Base-by-base conservation (phyloP, 1,140 invertebrate species). In the Apis mellifera region DNA sequence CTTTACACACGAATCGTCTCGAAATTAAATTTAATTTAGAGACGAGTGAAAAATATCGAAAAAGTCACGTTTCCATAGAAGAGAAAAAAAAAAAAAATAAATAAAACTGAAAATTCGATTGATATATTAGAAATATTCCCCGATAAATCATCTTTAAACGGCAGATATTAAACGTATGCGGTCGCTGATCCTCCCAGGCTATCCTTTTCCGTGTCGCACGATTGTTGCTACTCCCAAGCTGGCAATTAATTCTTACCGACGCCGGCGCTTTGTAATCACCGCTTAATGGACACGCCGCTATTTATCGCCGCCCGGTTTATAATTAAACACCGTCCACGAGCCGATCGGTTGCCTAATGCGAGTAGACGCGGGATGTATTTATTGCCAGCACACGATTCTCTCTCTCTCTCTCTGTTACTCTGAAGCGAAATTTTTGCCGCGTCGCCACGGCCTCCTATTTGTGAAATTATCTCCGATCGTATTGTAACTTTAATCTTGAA, bases 231-330 rank as follows among this genome's bases (percentile, higher is more conserved):
- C 48, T 50, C 19, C 42, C 52, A 59, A 32, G 50, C 1, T 62
- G 52, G 26, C 65, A 73, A 85, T 86, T 86, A 86, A 85, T 85
- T 77, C 73, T 59, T 86, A 73, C n/a, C 68, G 57, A 76, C 68
- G 72, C 65, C 66, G 72, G 9, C 78, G 65, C 83, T 81, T 86
- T 82, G 66, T 86, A 84, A 84, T 84, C 77, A 19, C 15, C 32
- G 52, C 54, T 70, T 50, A 64, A 80, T 75, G 76, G 65, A 60
- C 71, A 23, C 23, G 23, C 17, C 60, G 48, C 54, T 86, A 85
- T 85, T 86, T 85, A 85, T 84, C 66, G 48, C 48, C 26, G 65
- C 62, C 32, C 71, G 54, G 26, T 72, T 73, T 77, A 82, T 72
- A 86, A 86, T 85, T 85, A 77, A 86, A 86, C 65, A 19, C 59